These are phyloP conservation scores for Hapalemur alaotrensis DNA, from an alignment of 2,797 vertebrate genomes.

Conservation along the genomic window DNA sequence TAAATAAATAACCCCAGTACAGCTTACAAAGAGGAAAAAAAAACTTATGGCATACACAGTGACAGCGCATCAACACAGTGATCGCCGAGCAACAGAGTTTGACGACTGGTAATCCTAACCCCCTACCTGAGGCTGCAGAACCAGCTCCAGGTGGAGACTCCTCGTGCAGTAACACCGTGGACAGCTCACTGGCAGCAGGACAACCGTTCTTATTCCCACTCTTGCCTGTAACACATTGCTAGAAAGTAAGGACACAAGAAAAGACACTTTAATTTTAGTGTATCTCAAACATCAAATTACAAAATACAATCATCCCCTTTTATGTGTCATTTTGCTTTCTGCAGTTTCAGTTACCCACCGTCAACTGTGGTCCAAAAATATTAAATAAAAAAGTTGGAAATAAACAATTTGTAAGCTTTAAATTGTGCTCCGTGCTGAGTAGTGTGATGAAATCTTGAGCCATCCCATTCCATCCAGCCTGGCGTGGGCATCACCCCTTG, in stretches of 20 bases:
- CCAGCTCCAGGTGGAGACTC: slow-evolving; percentile 85
- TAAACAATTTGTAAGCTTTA: background rate
- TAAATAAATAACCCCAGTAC: background rate
- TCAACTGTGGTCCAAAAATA: background rate
- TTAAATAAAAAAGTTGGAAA: background rate
- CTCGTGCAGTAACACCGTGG: slow-evolving; percentile 82
- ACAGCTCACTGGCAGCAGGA: slow-evolving; percentile 84
- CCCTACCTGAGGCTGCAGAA: slow-evolving; percentile 87
- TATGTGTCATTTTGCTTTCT: background rate
- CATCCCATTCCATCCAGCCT: background rate
- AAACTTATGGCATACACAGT: no score
- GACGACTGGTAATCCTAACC: slow-evolving; percentile 83
- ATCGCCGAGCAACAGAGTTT: slow-evolving; percentile 80
- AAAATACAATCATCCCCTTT: background rate
- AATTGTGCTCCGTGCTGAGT: background rate
- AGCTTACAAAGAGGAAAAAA: background rate
- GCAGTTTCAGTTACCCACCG: background rate
- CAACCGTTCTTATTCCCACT: slow-evolving; percentile 77
- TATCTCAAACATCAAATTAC: rapidly evolving
- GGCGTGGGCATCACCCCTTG: no score
- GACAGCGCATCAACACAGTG: slow-evolving; percentile 77
- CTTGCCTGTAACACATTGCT: slow-evolving; percentile 82
- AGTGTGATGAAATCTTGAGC: background rate
- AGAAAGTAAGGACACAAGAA: slow-evolving; percentile 57
- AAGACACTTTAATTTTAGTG: background rate